Evolutionary conservation across 2,888 invertebrate genomes (phyloP).

Genomic region (Candidula unifasciata): DNA sequence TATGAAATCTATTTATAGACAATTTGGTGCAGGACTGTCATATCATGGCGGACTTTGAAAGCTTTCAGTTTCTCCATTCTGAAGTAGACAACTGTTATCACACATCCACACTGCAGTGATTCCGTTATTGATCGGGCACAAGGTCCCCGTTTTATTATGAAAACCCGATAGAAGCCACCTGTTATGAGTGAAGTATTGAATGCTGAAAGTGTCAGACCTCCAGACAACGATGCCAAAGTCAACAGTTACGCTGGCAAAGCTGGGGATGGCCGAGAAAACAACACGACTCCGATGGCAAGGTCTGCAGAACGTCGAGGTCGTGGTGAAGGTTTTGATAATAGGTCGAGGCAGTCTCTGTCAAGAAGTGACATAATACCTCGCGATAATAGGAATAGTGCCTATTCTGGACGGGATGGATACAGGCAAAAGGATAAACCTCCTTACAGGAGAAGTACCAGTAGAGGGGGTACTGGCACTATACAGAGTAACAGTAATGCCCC

Average conservation of each 20-base stretch:
- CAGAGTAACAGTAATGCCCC: neutral
- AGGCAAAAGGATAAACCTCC: constrained; percentile 30
- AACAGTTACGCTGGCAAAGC: constrained; percentile 46
- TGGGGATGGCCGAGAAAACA: constrained; percentile 32
- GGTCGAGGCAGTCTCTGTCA: constrained; percentile 32
- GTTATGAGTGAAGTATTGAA: constrained; percentile 69
- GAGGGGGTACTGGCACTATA: constrained; percentile 30
- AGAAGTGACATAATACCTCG: constrained; percentile 27
- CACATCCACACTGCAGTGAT: neutral
- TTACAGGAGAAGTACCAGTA: constrained; percentile 30
- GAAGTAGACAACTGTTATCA: constrained; percentile 14
- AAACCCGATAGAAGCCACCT: constrained; percentile 42
- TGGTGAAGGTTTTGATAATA: constrained; percentile 39
- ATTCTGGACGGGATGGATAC: constrained; percentile 41
- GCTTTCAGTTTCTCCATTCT: constrained; percentile 36
- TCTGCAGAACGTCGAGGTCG: constrained; percentile 36
- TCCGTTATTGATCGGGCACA: neutral
- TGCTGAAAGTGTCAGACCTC: constrained; percentile 63
- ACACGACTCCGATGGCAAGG: neutral
- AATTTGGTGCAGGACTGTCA: constrained; percentile 30
- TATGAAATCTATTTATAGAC: constrained; percentile 35
- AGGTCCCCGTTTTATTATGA: constrained; percentile 16
- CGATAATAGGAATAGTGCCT: constrained; percentile 33
- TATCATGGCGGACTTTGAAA: constrained; percentile 45
- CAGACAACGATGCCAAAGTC: constrained; percentile 61